Conservation (phyloP, 2,888 invertebrate genomes). For the Rhagonycha lutea region DNA sequence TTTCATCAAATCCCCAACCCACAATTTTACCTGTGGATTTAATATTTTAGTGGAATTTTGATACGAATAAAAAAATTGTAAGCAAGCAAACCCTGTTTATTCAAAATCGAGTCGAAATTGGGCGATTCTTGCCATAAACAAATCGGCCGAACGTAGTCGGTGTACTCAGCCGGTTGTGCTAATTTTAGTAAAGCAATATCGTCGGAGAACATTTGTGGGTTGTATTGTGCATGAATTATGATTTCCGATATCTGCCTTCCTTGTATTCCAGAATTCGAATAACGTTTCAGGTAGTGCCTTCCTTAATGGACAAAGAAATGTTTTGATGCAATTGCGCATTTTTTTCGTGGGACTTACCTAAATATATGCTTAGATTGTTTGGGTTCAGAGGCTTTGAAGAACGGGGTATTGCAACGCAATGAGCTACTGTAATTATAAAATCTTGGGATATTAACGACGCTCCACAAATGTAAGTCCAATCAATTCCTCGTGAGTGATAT, state of each 20-base stretch:
- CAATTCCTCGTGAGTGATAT: constrained; percentile 58
- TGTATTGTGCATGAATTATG: constrained; percentile 47
- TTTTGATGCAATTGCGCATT: too few species aligned
- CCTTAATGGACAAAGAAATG: background rate
- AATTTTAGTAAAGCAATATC: constrained; percentile 50
- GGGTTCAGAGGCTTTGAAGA: constrained; percentile 37
- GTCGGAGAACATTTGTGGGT: constrained; percentile 33
- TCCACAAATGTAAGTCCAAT: constrained; percentile 49
- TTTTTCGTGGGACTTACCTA: constrained; percentile 33
- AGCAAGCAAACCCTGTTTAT: too few species aligned
- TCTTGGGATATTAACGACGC: constrained; percentile 44
- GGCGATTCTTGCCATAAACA: constrained; percentile 46
- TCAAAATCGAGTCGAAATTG: background rate
- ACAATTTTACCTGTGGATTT: constrained; percentile 39
- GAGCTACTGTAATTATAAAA: constrained; percentile 51
- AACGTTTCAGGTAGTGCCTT: constrained; percentile 44
- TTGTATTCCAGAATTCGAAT: constrained; percentile 51
- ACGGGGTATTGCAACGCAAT: constrained; percentile 47
- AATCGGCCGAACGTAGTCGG: constrained; percentile 49
- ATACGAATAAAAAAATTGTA: background rate
- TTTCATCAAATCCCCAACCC: constrained; percentile 20
- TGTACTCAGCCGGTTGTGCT: constrained; percentile 40
- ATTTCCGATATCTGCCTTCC: constrained; percentile 47
- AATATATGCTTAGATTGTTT: constrained; percentile 44
- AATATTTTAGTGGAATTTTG: background rate